Evolutionary conservation across 2,113 vertebrate genomes (phyloP).

Genomic region (Ahaetulla prasina): DNA sequence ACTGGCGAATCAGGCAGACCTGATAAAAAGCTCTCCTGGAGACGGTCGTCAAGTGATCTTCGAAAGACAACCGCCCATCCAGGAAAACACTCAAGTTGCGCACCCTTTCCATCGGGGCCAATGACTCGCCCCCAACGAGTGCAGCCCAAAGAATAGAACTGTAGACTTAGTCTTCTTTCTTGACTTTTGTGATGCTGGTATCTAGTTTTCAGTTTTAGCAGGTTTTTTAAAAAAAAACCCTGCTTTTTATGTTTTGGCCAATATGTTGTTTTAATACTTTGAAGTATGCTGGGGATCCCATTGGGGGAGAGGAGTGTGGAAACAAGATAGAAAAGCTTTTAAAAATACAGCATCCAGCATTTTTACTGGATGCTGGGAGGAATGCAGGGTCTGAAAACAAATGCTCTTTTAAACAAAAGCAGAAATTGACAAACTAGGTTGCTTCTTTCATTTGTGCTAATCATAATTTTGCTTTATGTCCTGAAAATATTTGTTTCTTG

Average conservation of each 20-base stretch:
- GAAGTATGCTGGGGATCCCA: not conserved
- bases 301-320: not conserved
- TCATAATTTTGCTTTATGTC: slow-evolving; percentile 60
- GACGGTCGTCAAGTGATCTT: too few species aligned
- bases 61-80: too few species aligned
- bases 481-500: slow-evolving; percentile 58
- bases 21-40: too few species aligned
- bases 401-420: slow-evolving; percentile 50
- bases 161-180: too few species aligned
- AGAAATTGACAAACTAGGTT: slow-evolving; percentile 51
- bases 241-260: not conserved
- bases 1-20: too few species aligned
- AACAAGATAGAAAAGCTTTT: not conserved
- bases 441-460: slow-evolving; percentile 30
- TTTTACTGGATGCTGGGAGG: slow-evolving; percentile 24
- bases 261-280: not conserved
- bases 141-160: too few species aligned
- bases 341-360: not conserved
- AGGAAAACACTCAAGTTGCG: too few species aligned
- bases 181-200: not conserved
- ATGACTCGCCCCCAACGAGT: too few species aligned
- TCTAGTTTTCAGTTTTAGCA: not conserved
- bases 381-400: slow-evolving; percentile 18
- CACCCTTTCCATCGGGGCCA: too few species aligned
- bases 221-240: not conserved